Conservation (phyloP, 2,113 vertebrate species). For the Sturnus vulgaris region DNA sequence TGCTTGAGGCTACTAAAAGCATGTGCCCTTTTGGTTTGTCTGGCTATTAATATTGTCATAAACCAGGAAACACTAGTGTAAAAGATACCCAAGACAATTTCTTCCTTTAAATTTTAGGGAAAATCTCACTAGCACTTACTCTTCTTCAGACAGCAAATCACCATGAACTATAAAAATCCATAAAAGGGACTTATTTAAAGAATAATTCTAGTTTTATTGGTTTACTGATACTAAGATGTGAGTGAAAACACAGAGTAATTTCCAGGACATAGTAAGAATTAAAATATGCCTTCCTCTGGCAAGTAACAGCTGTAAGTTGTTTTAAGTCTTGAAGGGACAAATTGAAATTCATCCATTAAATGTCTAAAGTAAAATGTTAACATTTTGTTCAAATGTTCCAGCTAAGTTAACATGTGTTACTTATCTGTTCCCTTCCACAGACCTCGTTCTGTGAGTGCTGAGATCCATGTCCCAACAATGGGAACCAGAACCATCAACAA, state of each 20-base stretch:
- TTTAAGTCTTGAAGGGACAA: not conserved
- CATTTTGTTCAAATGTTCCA: not conserved
- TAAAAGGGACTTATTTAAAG: not conserved
- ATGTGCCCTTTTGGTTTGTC: not conserved
- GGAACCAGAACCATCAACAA: not conserved
- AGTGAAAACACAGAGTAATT: not conserved
- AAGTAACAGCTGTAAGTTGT: slow-evolving; percentile 3
- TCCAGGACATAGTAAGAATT: not conserved
- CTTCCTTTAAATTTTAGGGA: not conserved
- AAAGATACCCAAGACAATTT: not conserved
- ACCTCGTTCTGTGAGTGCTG: not conserved
- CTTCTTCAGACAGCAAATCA: not conserved
- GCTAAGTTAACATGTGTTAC: not conserved
- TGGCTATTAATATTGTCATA: not conserved
- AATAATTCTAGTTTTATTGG: not conserved
- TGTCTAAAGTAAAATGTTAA: not conserved
- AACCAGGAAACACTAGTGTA: not conserved
- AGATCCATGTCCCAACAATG: not conserved
- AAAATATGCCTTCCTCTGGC: not conserved
- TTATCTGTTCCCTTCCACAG: not conserved
- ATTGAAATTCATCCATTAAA: not conserved
- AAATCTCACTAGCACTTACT: not conserved
- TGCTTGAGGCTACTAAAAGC: not conserved
- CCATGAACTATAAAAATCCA: not conserved
- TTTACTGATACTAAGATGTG: not conserved